These are phyloP conservation scores for Ibycter americanus DNA, from an alignment of 2,797 vertebrate species.

Conservation along the genomic window DNA sequence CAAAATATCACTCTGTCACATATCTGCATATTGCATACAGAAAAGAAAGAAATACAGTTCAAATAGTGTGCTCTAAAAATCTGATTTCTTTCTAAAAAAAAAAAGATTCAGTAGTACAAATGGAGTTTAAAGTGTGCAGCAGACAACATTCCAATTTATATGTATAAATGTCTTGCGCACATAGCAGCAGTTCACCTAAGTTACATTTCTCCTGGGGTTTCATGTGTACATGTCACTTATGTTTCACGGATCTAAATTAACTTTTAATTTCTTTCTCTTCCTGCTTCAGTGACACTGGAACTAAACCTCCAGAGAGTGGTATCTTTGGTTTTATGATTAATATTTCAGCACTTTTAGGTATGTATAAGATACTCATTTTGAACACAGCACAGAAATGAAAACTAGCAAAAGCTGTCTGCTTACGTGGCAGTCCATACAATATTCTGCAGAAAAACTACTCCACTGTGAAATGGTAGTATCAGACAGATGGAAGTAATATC, in stretches of 20 bases:
- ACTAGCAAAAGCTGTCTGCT: neutral
- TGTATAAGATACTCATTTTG: conserved; percentile 8
- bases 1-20: neutral
- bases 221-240: neutral
- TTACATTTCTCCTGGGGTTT: neutral
- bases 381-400: neutral
- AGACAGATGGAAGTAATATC: neutral
- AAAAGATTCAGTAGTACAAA: neutral
- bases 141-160: neutral
- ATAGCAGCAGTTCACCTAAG: neutral
- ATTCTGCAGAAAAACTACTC: neutral
- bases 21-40: neutral
- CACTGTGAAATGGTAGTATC: neutral
- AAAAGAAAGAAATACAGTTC: neutral
- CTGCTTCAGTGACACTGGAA: conserved; percentile 86
- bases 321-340: conserved; percentile 95
- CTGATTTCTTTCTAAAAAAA: neutral
- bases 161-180: neutral
- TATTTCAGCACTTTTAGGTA: conserved; percentile 90
- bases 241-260: neutral
- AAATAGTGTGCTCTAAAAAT: neutral
- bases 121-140: neutral
- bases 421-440: neutral
- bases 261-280: conserved; percentile 39
- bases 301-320: conserved; percentile 90